These are phyloP conservation scores for Leptopilina clavipes DNA, from an alignment of 1,140 invertebrate genomes.

Conservation along the genomic window DNA sequence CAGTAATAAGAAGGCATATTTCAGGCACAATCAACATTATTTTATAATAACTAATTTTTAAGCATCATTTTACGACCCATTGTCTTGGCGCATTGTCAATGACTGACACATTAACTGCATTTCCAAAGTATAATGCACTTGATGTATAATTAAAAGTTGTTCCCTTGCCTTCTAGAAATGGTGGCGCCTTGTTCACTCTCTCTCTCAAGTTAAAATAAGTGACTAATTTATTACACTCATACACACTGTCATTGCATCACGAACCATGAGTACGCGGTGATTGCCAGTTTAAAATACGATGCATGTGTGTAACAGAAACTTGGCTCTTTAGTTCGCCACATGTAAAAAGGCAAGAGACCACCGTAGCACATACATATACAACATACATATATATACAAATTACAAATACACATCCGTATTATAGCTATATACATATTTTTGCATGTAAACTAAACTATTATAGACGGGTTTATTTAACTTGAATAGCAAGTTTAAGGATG, in stretches of 20 bases:
- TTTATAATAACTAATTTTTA: background rate
- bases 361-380: background rate
- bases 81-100: background rate
- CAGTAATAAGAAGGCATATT: background rate
- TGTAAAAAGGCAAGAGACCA: background rate
- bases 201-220: constrained; percentile 12
- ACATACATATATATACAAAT: background rate
- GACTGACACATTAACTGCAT: background rate
- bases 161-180: constrained; percentile 7
- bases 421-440: background rate
- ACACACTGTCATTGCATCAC: constrained; percentile 19
- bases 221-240: constrained; percentile 25
- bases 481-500: background rate
- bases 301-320: background rate
- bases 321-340: background rate
- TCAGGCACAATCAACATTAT: background rate
- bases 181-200: constrained; percentile 5
- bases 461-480: background rate
- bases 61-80: constrained; percentile 12
- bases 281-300: constrained; percentile 29
- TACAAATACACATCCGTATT: background rate
- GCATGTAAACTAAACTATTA: background rate
- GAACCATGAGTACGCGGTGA: constrained; percentile 3
- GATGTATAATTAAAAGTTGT: constrained; percentile 28
- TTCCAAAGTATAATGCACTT: constrained; percentile 1